These are phyloP conservation scores for Ericerus pela DNA, from an alignment of 1,140 invertebrate species.

Conservation along the genomic window DNA sequence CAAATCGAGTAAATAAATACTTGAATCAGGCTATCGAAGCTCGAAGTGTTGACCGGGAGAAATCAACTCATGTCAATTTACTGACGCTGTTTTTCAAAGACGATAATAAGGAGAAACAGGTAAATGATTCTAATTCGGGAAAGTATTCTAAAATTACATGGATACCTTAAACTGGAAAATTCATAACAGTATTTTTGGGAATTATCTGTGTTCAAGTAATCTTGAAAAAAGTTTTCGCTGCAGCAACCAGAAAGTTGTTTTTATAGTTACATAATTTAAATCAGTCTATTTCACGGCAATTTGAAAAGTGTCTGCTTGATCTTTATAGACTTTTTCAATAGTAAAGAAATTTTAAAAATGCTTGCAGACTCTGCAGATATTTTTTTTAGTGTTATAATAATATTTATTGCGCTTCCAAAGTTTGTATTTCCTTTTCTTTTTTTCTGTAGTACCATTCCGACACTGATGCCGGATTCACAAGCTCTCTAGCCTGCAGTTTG, in stretches of 20 bases:
- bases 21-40: slow-evolving; percentile 78
- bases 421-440: slow-evolving; percentile 17
- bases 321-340: too few relatives aligned
- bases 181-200: too few relatives aligned
- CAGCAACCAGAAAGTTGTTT: too few relatives aligned
- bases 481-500: slow-evolving; percentile 49
- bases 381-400: not conserved
- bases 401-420: not conserved
- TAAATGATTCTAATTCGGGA: slow-evolving; percentile 28
- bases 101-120: slow-evolving; percentile 58
- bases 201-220: too few relatives aligned
- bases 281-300: too few relatives aligned
- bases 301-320: too few relatives aligned
- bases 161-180: too few relatives aligned
- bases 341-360: too few relatives aligned
- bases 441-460: slow-evolving; percentile 50
- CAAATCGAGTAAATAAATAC: slow-evolving; percentile 80
- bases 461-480: slow-evolving; percentile 52
- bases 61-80: slow-evolving; percentile 70
- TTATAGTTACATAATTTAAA: not conserved
- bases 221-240: too few relatives aligned
- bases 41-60: slow-evolving; percentile 74
- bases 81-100: slow-evolving; percentile 72
- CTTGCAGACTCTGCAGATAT: too few relatives aligned
- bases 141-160: too few relatives aligned